A percentile compares a stretch with the other conserved stretches of the same genome.
phyloP scores from a whole-genome alignment of 64 coral and sea anemone genomes.

The Cladopsammia gracilis region DNA sequence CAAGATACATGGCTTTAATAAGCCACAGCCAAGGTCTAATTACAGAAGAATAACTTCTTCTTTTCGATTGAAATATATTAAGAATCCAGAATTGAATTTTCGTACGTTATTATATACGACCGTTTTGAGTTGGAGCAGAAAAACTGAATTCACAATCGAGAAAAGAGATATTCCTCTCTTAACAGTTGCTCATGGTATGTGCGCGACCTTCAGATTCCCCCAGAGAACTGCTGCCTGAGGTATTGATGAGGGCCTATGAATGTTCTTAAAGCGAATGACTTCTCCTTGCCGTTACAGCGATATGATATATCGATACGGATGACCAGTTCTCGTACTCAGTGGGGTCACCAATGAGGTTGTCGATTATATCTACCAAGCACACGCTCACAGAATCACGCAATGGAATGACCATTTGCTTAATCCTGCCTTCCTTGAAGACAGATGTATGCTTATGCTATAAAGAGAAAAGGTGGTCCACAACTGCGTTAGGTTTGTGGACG shows the following conservation, averaged over 20 bases:
- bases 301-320: conserved; percentile 48
- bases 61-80: too few species aligned
- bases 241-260: conserved; percentile 68
- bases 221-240: conserved; percentile 38
- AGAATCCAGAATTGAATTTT: too few species aligned
- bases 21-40: neutral
- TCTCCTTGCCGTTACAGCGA: conserved; percentile 61
- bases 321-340: conserved; percentile 42
- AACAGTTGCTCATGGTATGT: conserved; percentile 28
- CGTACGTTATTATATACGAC: too few species aligned
- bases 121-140: too few species aligned
- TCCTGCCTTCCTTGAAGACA: conserved; percentile 22
- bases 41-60: conserved; percentile 4
- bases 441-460: conserved; percentile 24
- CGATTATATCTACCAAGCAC: conserved; percentile 24
- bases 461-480: too few species aligned
- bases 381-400: conserved; percentile 37
- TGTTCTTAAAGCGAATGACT: conserved; percentile 36
- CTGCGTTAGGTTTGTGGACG: too few species aligned
- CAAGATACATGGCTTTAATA: neutral
- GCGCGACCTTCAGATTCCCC: conserved; percentile 28
- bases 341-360: conserved; percentile 31
- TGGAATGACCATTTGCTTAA: conserved; percentile 39
- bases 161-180: conserved; percentile 40
- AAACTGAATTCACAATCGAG: conserved; percentile 25